A percentile compares a stretch with the other conserved stretches of the same genome.
These are phyloP conservation scores for Diloba caeruleocephala DNA, from an alignment of 2,888 invertebrate species.

Conservation along the genomic window DNA sequence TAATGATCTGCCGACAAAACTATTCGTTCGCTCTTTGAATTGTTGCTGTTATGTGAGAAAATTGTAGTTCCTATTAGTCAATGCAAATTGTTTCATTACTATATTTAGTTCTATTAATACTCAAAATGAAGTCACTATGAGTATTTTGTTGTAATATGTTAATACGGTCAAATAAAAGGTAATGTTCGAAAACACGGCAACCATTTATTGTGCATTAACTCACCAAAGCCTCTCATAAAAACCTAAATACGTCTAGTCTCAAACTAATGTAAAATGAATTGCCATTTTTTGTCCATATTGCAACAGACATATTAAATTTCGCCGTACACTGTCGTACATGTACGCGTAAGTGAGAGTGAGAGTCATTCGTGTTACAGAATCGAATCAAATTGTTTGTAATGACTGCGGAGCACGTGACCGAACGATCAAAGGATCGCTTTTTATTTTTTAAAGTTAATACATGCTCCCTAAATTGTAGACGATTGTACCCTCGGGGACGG, in stretches of 20 bases:
- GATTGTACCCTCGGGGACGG: background rate
- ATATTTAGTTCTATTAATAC: too few relatives aligned
- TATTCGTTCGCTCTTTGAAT: conserved; percentile 3
- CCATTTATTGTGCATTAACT: too few relatives aligned
- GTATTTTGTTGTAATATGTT: too few relatives aligned
- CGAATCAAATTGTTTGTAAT: conserved; percentile 51
- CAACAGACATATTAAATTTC: conserved; percentile 56
- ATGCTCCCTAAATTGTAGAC: conserved; percentile 1
- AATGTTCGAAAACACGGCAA: too few relatives aligned
- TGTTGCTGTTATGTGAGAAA: conserved; percentile 12
- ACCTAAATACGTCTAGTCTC: conserved; percentile 36
- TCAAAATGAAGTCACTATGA: too few relatives aligned
- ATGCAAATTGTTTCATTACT: too few relatives aligned
- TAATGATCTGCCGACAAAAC: conserved; percentile 13
- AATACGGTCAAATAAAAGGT: too few relatives aligned
- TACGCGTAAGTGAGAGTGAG: conserved; percentile 49
- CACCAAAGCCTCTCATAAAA: conserved; percentile 1
- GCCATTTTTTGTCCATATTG: conserved; percentile 41
- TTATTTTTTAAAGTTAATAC: conserved; percentile 2
- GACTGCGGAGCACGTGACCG: conserved; percentile 47
- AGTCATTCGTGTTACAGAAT: conserved; percentile 35
- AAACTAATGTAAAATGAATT: conserved; percentile 46
- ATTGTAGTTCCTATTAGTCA: background rate
- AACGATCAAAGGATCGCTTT: conserved; percentile 14
- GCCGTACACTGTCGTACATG: conserved; percentile 43